Evolutionary conservation across 2,113 vertebrate species (phyloP), one percentile per base, ranked within the genome.

Genomic region (Serilophus lunatus): DNA sequence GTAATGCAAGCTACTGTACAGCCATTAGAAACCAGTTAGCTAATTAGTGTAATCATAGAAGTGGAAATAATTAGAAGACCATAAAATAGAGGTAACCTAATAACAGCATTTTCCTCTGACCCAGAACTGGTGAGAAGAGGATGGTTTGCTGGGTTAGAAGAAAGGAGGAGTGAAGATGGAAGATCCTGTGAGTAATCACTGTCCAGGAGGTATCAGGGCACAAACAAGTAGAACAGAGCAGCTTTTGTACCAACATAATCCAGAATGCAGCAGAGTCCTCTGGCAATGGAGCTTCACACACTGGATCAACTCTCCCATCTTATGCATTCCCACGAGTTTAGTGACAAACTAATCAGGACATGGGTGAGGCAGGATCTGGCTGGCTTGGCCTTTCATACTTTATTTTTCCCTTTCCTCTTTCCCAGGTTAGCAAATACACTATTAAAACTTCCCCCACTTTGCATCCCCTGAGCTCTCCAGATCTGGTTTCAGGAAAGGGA

Each of bases 41-140:
- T 93, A 69, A 95, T 90, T 92, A 95, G 93, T 18, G 80, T 82
- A 95, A 96, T 96, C 95, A 95, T 82, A 91, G 86, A 93, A 91
- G 86, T 85, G 79, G 93, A 95, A 94, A 91, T 94, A 88, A 97
- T 96, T 94, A 84, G 72, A 96, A 92, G 90, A 42, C 71, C 56
- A 51, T 94, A 92, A 97, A 96, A 90, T 64, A 92, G 90, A 95
- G 69, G 76, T 90, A 88, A 82, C 45, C 63, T 51, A 74, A 79
- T 56, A 95, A 76, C 44, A 95, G 40, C 33, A 19, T 59, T 54
- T 87, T 57, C 61, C 42, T 92, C 57, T 87, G 93, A 74, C 35
- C 90, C 61, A 77, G 90, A 87, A 90, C 63, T 63, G 66, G 57
- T 33, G 51, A 89, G 82, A 86, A 91, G 76, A 90, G 35, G 51